These are phyloP conservation scores for Rambutsinella grinnellia DNA, from an alignment of 2,888 invertebrate genomes.

Conservation along the genomic window DNA sequence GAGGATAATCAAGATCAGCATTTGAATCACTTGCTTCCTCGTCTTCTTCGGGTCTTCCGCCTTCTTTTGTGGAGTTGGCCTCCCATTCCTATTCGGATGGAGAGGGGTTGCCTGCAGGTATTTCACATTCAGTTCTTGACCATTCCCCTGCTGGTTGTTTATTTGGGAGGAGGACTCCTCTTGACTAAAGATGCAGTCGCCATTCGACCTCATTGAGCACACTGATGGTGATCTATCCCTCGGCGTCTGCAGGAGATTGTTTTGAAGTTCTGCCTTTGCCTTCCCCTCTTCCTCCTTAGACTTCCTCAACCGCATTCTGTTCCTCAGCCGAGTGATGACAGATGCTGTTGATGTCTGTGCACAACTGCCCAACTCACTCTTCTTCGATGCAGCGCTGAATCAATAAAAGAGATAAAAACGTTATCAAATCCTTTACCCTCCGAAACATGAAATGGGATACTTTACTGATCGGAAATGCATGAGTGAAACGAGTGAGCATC, in stretches of 20 bases:
- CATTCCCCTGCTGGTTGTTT: background rate
- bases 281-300: too few species aligned
- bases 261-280: too few species aligned
- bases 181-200: background rate
- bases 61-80: background rate
- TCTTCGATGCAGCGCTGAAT: too few species aligned
- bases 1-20: slow-evolving; percentile 71
- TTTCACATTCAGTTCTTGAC: background rate
- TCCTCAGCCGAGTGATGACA: too few species aligned
- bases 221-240: background rate
- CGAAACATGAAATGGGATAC: too few species aligned
- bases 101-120: background rate
- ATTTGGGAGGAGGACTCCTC: background rate
- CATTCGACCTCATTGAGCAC: background rate
- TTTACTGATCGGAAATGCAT: too few species aligned
- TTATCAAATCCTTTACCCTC: too few species aligned
- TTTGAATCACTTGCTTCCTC: slow-evolving; percentile 70
- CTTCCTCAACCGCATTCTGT: too few species aligned
- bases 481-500: too few species aligned
- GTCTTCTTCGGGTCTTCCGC: background rate
- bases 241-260: background rate
- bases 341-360: too few species aligned
- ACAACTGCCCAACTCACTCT: too few species aligned
- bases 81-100: background rate
- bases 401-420: too few species aligned